phyloP scores from a whole-genome alignment of 1,140 invertebrate genomes.

The Ostrea denselamellosa region DNA sequence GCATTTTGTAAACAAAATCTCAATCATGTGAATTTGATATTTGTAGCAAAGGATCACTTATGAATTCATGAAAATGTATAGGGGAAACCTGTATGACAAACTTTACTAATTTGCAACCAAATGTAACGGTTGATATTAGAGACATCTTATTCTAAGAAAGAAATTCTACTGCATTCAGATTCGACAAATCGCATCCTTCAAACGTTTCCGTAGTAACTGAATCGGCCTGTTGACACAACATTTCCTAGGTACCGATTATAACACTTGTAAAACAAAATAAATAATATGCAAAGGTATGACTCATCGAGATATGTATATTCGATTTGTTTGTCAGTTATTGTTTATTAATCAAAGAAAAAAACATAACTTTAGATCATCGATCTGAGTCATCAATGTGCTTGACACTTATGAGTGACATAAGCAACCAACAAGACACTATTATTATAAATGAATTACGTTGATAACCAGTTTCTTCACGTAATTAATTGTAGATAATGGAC shows the following conservation, averaged over 20 bases:
- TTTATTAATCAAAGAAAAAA: neutral
- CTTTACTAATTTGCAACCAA: no score
- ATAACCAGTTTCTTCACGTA: slow-evolving; percentile 11
- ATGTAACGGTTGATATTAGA: no score
- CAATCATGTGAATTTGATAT: no score
- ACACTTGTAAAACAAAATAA: neutral
- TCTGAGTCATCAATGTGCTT: neutral
- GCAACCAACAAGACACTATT: neutral
- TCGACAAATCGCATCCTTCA: no score
- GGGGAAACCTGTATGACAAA: no score
- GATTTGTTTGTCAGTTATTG: neutral
- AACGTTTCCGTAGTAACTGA: neutral
- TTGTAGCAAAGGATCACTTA: no score
- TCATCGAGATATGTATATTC: neutral
- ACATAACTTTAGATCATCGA: neutral
- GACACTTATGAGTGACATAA: neutral
- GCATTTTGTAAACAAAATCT: no score
- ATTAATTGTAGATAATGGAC: neutral
- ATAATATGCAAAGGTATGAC: neutral
- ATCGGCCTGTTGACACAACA: neutral
- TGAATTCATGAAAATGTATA: no score
- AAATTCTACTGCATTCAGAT: no score
- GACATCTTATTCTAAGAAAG: no score
- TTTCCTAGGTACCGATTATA: neutral
- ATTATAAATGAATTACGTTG: neutral